A percentile compares a stretch with the other conserved stretches of the same genome.
Evolutionary conservation across 2,113 vertebrate species (phyloP).

Genomic region (Sus scrofa): DNA sequence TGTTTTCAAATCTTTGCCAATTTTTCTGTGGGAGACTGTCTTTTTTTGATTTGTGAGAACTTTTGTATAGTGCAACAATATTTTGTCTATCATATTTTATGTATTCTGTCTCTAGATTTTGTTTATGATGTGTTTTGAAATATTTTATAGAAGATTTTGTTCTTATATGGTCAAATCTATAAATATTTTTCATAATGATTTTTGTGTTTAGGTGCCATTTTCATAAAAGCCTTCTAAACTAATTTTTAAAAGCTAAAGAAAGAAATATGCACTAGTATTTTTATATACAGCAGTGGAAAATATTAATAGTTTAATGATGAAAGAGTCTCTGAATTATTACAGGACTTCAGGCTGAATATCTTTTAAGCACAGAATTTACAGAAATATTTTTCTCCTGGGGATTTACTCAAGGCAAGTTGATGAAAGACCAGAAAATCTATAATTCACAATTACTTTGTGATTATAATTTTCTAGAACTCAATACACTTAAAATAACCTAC

Average conservation of each 20-base stretch:
- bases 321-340: neutral
- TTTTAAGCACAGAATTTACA: constrained; percentile 43
- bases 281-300: neutral
- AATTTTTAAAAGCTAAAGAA: constrained; percentile 28
- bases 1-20: neutral
- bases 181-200: neutral
- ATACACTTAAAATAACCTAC: constrained; percentile 47
- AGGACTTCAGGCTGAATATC: neutral
- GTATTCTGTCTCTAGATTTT: constrained; percentile 4
- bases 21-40: neutral
- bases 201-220: neutral
- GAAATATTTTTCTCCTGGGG: neutral
- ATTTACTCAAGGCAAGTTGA: constrained; percentile 10
- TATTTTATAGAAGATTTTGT: neutral
- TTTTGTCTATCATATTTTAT: neutral
- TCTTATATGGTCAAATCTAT: neutral
- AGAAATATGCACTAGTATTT: neutral
- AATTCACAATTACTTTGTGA: constrained; percentile 38
- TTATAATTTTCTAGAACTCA: constrained; percentile 26
- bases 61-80: neutral
- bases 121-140: neutral
- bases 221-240: neutral
- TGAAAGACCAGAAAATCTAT: constrained; percentile 5
- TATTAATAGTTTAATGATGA: neutral
- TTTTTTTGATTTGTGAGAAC: neutral